A percentile compares a stretch with the other conserved stretches of the same genome.
These are phyloP conservation scores for Steatornis caripensis DNA, from an alignment of 2,113 vertebrate genomes.

Conservation along the genomic window DNA sequence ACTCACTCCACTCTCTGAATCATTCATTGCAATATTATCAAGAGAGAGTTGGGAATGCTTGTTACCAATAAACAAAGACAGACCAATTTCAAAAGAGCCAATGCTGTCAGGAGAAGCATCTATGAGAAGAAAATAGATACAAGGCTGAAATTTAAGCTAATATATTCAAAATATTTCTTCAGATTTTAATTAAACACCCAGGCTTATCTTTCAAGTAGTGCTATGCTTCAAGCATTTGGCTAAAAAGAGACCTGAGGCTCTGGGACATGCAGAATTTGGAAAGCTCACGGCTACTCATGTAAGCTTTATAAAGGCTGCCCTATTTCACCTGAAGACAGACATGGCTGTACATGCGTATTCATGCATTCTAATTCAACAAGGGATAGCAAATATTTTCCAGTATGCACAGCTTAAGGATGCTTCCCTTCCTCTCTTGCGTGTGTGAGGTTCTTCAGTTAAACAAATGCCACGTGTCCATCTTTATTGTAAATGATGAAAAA, in stretches of 20 bases:
- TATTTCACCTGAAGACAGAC: not conserved
- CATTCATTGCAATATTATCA: not conserved
- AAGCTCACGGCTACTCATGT: not conserved
- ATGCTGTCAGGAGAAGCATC: not conserved
- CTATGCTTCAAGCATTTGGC: not conserved
- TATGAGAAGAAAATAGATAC: not conserved
- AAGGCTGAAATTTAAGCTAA: not conserved
- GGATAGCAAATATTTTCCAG: not conserved
- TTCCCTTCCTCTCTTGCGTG: not conserved
- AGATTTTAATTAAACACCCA: not conserved
- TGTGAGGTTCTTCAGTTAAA: not conserved
- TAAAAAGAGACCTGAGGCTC: not conserved
- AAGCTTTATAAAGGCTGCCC: not conserved
- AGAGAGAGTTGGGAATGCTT: not conserved
- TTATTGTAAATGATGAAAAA: not conserved
- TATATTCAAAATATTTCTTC: not conserved
- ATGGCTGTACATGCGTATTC: accelerated
- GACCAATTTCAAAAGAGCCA: not conserved
- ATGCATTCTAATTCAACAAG: not conserved
- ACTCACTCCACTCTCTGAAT: not conserved
- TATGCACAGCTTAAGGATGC: not conserved
- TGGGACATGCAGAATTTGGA: not conserved
- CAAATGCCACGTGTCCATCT: not conserved
- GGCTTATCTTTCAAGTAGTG: not conserved
- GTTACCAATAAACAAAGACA: not conserved